Percentiles rank a stretch among this genome's conserved stretches.
Conservation (phyloP, 2,888 invertebrate species). For the Cylloceria caligata region DNA sequence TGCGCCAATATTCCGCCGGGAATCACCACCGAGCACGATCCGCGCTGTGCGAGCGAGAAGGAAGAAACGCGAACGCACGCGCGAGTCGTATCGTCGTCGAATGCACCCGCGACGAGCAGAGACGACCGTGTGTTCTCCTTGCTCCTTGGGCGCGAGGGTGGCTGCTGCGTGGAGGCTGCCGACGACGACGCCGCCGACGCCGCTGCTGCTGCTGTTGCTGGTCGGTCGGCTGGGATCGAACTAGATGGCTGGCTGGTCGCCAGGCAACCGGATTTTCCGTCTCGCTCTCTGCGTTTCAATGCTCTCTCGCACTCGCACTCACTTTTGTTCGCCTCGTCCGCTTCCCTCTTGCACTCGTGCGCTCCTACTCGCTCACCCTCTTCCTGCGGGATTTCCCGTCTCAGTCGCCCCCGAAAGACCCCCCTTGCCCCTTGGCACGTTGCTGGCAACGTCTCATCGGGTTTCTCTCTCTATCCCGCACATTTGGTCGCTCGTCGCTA, state of each 20-base stretch:
- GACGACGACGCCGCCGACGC: slow-evolving; percentile 62
- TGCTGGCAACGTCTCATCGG: slow-evolving; percentile 36
- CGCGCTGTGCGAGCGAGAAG: background rate
- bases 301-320: slow-evolving; percentile 57
- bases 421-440: background rate
- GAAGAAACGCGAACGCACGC: slow-evolving; percentile 14
- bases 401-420: slow-evolving; percentile 24
- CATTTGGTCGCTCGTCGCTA: slow-evolving; percentile 10
- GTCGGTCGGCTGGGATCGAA: slow-evolving; percentile 83
- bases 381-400: slow-evolving; percentile 38
- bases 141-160: slow-evolving; percentile 62
- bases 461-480: slow-evolving; percentile 47
- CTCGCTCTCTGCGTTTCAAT: slow-evolving; percentile 68
- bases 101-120: slow-evolving; percentile 53
- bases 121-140: slow-evolving; percentile 45
- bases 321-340: slow-evolving; percentile 16
- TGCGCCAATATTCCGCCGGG: slow-evolving; percentile 22
- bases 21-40: background rate
- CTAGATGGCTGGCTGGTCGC: slow-evolving; percentile 83
- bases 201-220: slow-evolving; percentile 74
- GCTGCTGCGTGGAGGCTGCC: slow-evolving; percentile 47
- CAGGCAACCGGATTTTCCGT: slow-evolving; percentile 82
- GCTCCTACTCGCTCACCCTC: slow-evolving; percentile 27
- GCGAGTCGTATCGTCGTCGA: slow-evolving; percentile 34
- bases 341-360: slow-evolving; percentile 13